Evolutionary conservation across 2,113 vertebrate species (phyloP).

Genomic region (Geococcyx californianus): DNA sequence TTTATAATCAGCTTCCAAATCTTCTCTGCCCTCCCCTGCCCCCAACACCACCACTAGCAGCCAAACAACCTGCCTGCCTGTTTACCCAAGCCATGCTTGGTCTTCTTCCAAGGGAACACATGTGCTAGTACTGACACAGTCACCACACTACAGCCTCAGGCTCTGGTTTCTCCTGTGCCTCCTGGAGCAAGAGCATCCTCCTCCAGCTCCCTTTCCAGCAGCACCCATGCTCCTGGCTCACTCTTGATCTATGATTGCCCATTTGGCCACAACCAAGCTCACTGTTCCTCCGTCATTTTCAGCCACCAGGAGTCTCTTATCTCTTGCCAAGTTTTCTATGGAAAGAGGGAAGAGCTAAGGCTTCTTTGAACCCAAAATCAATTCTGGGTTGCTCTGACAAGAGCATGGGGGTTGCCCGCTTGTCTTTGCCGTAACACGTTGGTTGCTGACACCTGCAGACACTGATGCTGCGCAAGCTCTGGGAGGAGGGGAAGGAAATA

Average conservation of each 20-base stretch:
- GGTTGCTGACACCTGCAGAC: background rate
- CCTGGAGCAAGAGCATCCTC: background rate
- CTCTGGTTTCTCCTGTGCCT: background rate
- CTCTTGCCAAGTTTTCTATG: background rate
- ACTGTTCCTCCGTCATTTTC: background rate
- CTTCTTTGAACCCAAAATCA: background rate
- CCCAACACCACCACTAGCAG: background rate
- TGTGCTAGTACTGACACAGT: background rate
- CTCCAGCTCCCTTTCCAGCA: background rate
- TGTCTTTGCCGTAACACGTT: accelerated
- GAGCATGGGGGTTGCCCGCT: background rate
- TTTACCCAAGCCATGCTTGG: accelerated
- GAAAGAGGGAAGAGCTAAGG: background rate
- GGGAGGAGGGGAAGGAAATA: background rate
- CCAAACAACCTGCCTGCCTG: background rate
- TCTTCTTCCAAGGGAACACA: background rate
- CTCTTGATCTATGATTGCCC: background rate
- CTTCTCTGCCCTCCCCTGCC: too few relatives aligned
- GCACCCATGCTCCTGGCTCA: background rate
- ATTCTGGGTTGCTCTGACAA: background rate
- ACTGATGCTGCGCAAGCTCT: accelerated
- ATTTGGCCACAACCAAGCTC: background rate
- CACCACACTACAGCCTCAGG: background rate
- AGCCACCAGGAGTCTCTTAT: background rate
- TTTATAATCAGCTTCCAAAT: background rate